phyloP scores from a whole-genome alignment of 2,113 vertebrate genomes.

The Trogon surrucura region DNA sequence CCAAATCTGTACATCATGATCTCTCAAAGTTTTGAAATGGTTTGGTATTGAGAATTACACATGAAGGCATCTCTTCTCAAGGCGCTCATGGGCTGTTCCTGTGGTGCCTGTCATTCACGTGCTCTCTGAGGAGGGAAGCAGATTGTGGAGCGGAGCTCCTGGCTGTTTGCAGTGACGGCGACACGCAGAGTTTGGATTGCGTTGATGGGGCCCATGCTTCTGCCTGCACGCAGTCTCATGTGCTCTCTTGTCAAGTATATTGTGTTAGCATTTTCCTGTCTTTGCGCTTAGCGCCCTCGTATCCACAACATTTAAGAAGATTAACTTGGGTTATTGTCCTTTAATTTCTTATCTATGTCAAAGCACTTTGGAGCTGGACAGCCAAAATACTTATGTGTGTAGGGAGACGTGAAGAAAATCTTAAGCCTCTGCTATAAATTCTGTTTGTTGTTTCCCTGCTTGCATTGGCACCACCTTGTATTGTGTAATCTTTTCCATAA shows the following conservation, averaged over 20 bases:
- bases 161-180: background rate
- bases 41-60: background rate
- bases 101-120: fast-evolving
- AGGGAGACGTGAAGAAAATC: background rate
- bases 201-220: fast-evolving
- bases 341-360: background rate
- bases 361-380: background rate
- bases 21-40: background rate
- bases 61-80: background rate
- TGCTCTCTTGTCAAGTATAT: fast-evolving
- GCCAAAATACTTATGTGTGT: background rate
- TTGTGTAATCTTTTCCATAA: background rate
- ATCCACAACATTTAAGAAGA: background rate
- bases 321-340: background rate
- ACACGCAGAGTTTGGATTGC: background rate
- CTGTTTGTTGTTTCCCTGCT: background rate
- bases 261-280: background rate
- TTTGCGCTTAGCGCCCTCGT: background rate
- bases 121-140: background rate
- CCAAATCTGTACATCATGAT: background rate
- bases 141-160: background rate
- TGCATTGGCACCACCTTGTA: background rate
- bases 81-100: background rate
- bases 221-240: fast-evolving
- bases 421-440: background rate